A percentile compares a stretch with the other conserved stretches of the same genome.
phyloP scores from a whole-genome alignment of 1,140 invertebrate genomes.

The Choristoneura fumiferana region DNA sequence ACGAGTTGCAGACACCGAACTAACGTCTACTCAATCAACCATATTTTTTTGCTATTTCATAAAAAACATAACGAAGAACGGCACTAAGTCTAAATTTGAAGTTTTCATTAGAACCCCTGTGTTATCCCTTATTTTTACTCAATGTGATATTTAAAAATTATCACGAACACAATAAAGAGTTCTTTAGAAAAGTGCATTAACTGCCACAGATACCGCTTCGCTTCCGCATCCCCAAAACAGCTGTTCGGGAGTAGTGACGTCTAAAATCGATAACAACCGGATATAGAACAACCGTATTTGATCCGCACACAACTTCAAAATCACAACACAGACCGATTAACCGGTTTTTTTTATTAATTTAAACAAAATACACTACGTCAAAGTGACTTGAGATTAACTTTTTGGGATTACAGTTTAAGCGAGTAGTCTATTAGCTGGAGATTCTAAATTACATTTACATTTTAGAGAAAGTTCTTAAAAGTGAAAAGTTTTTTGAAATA shows the following conservation, averaged over 20 bases:
- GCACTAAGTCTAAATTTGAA: too few species aligned
- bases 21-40: too few species aligned
- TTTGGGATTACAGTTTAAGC: conserved; percentile 24
- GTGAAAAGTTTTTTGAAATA: conserved; percentile 29
- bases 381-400: conserved; percentile 23
- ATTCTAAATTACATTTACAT: conserved; percentile 18
- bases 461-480: conserved; percentile 20
- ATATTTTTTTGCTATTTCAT: too few species aligned
- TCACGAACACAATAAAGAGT: not conserved
- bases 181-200: conserved; percentile 5
- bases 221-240: conserved; percentile 63
- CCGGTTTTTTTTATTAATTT: conserved; percentile 39
- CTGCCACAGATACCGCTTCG: conserved; percentile 10
- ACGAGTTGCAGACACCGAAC: not conserved
- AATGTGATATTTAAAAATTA: too few species aligned
- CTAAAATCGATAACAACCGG: conserved; percentile 65
- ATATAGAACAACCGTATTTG: conserved; percentile 46
- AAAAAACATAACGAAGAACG: too few species aligned
- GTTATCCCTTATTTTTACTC: too few species aligned
- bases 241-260: conserved; percentile 56
- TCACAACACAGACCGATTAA: conserved; percentile 47
- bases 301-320: conserved; percentile 42
- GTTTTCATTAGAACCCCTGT: too few species aligned
- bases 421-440: conserved; percentile 24
- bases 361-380: conserved; percentile 34